A percentile compares a stretch with the other conserved stretches of the same genome.
phyloP scores from a whole-genome alignment of 1,140 invertebrate species.

The Dryas iulia region DNA sequence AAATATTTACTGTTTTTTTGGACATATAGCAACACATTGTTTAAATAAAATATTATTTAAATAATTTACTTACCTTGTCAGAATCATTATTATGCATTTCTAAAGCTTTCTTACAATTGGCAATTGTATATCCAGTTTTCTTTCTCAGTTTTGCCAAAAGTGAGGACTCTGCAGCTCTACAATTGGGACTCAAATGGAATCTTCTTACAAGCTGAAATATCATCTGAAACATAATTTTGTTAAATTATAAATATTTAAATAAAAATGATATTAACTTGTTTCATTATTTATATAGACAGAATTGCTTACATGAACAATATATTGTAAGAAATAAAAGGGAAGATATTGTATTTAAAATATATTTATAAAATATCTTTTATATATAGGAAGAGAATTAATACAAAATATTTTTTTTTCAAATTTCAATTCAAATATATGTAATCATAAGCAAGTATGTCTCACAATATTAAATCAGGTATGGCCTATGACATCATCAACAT shows the following conservation, averaged over 20 bases:
- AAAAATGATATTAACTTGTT: background rate
- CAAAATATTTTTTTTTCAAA: background rate
- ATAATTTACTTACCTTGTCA: constrained; percentile 81
- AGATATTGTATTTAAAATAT: too few species aligned
- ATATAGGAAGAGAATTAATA: background rate
- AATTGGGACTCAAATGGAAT: constrained; percentile 67
- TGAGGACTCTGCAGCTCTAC: constrained; percentile 82
- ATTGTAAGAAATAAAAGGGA: too few species aligned
- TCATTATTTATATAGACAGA: too few species aligned
- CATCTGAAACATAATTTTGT: constrained; percentile 61
- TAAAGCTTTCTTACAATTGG: constrained; percentile 97
- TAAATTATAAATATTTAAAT: background rate
- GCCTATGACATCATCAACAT: constrained; percentile 59
- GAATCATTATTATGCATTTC: constrained; percentile 93
- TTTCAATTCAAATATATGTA: background rate
- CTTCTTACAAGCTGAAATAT: constrained; percentile 73
- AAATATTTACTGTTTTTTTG: too few species aligned
- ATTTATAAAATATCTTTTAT: background rate
- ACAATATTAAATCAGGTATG: constrained; percentile 14
- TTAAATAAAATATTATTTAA: background rate
- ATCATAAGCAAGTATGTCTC: background rate
- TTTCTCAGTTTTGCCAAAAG: constrained; percentile 91
- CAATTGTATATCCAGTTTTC: constrained; percentile 96
- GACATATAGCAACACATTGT: background rate
- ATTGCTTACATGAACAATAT: too few species aligned